Evolutionary conservation across 2,888 invertebrate species (phyloP), one percentile per base, ranked within the genome.

Genomic region (Parnassius orleans): DNA sequence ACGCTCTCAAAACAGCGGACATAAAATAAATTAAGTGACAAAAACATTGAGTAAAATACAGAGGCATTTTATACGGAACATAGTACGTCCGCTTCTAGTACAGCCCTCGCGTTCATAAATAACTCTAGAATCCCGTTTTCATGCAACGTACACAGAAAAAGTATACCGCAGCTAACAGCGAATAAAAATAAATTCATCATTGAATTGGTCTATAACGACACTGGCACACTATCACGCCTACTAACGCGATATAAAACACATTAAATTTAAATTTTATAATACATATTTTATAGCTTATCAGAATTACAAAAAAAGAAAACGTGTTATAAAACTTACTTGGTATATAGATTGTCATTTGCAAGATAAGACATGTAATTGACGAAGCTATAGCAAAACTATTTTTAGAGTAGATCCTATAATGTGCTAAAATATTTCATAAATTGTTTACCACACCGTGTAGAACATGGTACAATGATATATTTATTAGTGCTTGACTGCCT

Each of bases 51-150:
- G 69, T 68, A 74, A 81, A 80, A 76, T 80, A 73, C 71, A 72
- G 75, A 69, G 75, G 76, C 75, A 73, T 76, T 81, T 78, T 77
- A 77, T 76, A 72, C 66, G 75, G 78, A 75, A 73, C 78, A 71
- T 77, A 68, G 66, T 73, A 71, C 70, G 67, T 72, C 69, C 71
- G 68, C 68, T 71, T 72, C 75, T 63, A 69, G 66, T 48, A 61
- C 66, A 68, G 70, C 69, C 70, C 67, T 66, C 64, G 62, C 60
- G 65, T 66, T 71, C 74, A 69, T 76, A 76, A 76, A 76, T 76
- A 69, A 73, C 69, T 65, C 58, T n/a, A 54, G 54, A 50, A 51
- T 63, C 54, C 53, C 53, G 58, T 63, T 58, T 58, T 54, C 58
- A 54, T 44, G 52, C 58, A 42, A 47, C 61, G 44, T 54, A 51